Conservation (phyloP, 2,797 vertebrate species). For the Halcyon leucocephala region DNA sequence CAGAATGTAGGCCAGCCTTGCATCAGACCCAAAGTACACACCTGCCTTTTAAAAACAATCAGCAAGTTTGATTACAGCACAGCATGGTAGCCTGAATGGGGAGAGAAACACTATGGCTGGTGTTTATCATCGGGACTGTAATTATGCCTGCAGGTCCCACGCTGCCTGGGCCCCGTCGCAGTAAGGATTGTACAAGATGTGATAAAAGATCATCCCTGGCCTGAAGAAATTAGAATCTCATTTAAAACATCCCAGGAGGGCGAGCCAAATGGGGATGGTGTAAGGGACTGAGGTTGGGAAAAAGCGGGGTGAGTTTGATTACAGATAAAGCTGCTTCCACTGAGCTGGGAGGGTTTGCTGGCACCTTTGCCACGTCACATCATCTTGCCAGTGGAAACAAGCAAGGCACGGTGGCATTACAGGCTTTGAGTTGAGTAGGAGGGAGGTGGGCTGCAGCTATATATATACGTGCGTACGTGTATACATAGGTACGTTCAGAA, state of each 20-base stretch:
- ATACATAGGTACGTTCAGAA: background rate
- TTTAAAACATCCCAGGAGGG: slow-evolving; percentile 35
- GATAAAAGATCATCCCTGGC: slow-evolving; percentile 19
- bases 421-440: background rate
- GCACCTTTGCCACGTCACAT: rapidly evolving
- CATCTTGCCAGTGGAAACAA: background rate
- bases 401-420: background rate
- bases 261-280: background rate
- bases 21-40: background rate
- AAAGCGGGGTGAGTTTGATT: background rate
- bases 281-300: background rate
- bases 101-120: background rate
- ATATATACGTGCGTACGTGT: rapidly evolving
- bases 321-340: background rate
- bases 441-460: background rate
- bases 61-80: background rate
- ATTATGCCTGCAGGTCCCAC: slow-evolving; percentile 47
- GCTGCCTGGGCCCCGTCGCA: background rate
- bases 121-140: background rate
- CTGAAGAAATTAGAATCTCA: slow-evolving; percentile 44
- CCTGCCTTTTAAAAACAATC: slow-evolving; percentile 29
- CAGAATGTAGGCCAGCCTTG: slow-evolving; percentile 30
- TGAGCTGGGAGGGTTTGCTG: background rate
- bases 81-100: background rate
- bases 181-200: background rate